Conservation (phyloP, 2,797 vertebrate species). For the Okamejei kenojei region DNA sequence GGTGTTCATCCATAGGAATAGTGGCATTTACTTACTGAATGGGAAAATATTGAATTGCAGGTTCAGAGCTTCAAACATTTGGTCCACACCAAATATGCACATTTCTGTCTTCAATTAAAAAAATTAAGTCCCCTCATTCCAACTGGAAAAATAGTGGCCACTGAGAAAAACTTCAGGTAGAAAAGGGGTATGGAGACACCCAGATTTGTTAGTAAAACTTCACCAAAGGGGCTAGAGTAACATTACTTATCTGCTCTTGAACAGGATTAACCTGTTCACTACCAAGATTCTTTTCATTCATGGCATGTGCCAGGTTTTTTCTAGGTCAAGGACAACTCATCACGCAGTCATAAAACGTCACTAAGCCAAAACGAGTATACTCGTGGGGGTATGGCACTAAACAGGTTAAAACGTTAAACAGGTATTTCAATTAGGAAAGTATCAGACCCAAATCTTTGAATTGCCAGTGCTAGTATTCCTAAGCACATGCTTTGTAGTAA, state of each 20-base stretch:
- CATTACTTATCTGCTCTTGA: not conserved
- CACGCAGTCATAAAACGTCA: too few relatives aligned
- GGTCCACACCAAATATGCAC: not conserved
- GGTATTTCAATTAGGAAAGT: not conserved
- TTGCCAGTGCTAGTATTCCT: not conserved
- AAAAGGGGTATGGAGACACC: too few relatives aligned
- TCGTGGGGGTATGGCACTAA: too few relatives aligned
- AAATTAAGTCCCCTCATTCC: not conserved
- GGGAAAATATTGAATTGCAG: not conserved
- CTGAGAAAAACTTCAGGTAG: not conserved
- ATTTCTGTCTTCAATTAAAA: not conserved
- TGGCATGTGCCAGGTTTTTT: too few relatives aligned
- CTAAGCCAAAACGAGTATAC: too few relatives aligned
- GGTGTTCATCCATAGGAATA: slow-evolving; percentile 5
- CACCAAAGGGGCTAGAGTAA: not conserved
- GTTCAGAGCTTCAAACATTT: not conserved
- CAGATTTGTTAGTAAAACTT: not conserved
- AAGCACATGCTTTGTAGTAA: not conserved
- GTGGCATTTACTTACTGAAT: not conserved
- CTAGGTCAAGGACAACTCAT: too few relatives aligned
- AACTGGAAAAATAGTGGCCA: not conserved
- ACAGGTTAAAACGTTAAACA: not conserved
- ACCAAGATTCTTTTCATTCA: too few relatives aligned
- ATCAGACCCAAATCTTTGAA: not conserved
- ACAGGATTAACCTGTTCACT: too few relatives aligned